Evolutionary conservation across 2,888 invertebrate genomes (phyloP), one percentile per base, ranked within the genome.

Genomic region (Carabus problematicus): DNA sequence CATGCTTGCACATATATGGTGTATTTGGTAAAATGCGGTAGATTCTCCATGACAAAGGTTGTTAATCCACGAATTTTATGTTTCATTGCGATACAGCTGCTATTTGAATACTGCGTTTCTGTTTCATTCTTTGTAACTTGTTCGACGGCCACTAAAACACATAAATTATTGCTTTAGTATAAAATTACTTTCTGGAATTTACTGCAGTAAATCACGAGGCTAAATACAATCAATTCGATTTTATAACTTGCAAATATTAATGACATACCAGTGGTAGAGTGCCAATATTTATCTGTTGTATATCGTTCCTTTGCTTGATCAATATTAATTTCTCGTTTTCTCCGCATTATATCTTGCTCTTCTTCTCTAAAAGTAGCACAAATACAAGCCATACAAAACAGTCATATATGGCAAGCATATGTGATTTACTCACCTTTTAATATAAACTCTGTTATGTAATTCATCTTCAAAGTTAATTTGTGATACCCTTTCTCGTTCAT

Each of bases 11-110:
- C 87, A 73, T 84, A 86, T 67, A 95, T 88, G 14, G 88, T 87
- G 82, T 95, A 95, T 75, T 86, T 84, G 0, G 92, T 89, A 80
- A 88, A 95, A 82, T 95, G 95, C 8, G 88, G 89, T 74, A 95
- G 83, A 42, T 87, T 61, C n/a, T 55, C 45, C 52, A 66, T 66
- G 45, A 54, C 45, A 43, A 61, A 70, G 42, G 60, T 64, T 12
- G 70, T 66, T 47, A 42, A n/a, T 45, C 56, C 18, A 16, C 29
- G n/a, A 9, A 61, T 54, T n/a, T 39, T 41, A n/a, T 61, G 55
- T 42, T 45, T 43, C 7, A 11, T 41, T 16, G 52, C 52, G 16
- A 59, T 59, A 52, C 41, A 70, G 19, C 59, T 64, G 52, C 40
- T 60, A 18, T 40, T 70, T 67, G 29, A 29, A 6, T 29, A 29